phyloP scores from a whole-genome alignment of 1,140 invertebrate genomes.

The Olivierus martensii region DNA sequence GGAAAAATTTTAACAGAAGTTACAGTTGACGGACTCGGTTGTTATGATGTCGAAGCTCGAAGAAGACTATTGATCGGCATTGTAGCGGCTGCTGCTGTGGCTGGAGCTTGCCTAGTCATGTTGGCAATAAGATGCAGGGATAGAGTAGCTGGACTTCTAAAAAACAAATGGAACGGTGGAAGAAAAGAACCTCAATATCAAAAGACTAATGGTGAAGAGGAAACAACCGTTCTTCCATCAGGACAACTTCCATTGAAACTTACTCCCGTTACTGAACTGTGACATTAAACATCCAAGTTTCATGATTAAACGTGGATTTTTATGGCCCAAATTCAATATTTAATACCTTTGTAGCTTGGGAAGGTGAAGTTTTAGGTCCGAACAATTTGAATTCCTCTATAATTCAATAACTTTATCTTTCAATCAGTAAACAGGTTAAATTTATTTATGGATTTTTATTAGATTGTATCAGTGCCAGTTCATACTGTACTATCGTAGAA shows the following conservation, averaged over 20 bases:
- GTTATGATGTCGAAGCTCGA: neutral
- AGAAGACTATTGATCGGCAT: constrained; percentile 8
- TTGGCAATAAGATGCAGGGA: constrained; percentile 12
- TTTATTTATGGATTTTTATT: no score
- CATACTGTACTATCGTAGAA: no score
- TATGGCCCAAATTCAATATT: no score
- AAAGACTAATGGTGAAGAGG: constrained; percentile 70
- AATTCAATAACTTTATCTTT: no score
- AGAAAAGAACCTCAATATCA: constrained; percentile 74
- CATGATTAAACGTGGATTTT: neutral
- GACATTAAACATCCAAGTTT: constrained; percentile 4
- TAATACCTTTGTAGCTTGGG: no score
- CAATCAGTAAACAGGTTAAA: no score
- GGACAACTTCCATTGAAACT: constrained; percentile 47
- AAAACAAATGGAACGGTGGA: constrained; percentile 33
- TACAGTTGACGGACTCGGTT: constrained; percentile 8
- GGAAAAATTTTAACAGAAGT: constrained; percentile 7
- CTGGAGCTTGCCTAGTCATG: constrained; percentile 1
- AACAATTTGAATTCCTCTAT: no score
- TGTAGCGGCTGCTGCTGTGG: constrained; percentile 5
- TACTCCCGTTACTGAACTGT: constrained; percentile 80
- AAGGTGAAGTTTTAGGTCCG: no score
- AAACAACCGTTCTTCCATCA: constrained; percentile 34
- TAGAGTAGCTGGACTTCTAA: constrained; percentile 10
- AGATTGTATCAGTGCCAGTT: no score